Conservation (phyloP, 2,888 invertebrate genomes). For the Pecten maximus region DNA sequence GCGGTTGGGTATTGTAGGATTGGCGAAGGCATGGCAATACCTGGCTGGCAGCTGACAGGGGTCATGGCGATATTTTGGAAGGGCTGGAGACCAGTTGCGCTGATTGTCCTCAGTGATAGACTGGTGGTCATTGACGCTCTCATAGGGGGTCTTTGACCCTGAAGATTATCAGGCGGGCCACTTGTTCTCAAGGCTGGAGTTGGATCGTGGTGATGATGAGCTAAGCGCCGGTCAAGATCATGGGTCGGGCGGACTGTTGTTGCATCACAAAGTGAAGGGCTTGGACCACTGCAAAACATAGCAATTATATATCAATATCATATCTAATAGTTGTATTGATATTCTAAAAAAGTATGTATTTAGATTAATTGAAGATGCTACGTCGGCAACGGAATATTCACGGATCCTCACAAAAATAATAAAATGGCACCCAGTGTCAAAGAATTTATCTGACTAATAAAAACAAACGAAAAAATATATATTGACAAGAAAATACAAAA, state of each 20-base stretch:
- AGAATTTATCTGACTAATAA: too few relatives aligned
- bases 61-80: conserved; percentile 59
- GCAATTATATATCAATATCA: too few relatives aligned
- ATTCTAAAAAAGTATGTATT: too few relatives aligned
- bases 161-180: neutral
- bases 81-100: conserved; percentile 57
- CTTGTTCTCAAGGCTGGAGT: neutral
- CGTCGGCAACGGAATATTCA: too few relatives aligned
- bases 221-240: neutral
- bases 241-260: neutral
- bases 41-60: conserved; percentile 58
- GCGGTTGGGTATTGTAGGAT: conserved; percentile 69
- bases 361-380: too few relatives aligned
- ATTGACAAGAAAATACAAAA: too few relatives aligned
- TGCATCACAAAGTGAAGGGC: neutral
- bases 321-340: too few relatives aligned
- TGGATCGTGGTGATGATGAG: neutral
- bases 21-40: conserved; percentile 63
- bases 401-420: too few relatives aligned
- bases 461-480: too few relatives aligned
- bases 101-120: conserved; percentile 36
- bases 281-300: neutral
- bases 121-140: conserved; percentile 4
- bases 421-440: too few relatives aligned
- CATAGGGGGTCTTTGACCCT: neutral